phyloP scores from a whole-genome alignment of 2,797 vertebrate genomes.

The Protosalanx chinensis region DNA sequence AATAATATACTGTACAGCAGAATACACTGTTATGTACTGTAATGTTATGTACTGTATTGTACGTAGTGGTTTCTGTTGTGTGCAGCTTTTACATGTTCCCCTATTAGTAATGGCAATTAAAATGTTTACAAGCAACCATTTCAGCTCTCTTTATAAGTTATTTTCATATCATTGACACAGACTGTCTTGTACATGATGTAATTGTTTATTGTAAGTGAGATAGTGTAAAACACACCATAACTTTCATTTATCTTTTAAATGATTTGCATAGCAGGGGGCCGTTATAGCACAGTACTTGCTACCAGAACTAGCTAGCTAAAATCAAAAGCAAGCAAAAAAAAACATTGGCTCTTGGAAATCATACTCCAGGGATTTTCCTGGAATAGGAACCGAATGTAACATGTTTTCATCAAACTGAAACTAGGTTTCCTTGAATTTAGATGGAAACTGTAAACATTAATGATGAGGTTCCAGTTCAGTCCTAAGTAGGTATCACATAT shows the following conservation, averaged over 20 bases:
- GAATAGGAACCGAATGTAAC: not conserved
- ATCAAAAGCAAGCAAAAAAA: not conserved
- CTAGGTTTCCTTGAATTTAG: no score
- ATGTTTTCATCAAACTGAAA: not conserved
- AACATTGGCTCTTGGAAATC: not conserved
- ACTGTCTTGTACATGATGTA: not conserved
- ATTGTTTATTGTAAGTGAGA: not conserved
- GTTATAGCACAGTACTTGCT: not conserved
- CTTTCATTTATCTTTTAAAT: not conserved
- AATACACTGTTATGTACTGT: not conserved
- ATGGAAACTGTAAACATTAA: no score
- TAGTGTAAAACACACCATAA: not conserved
- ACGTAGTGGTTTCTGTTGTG: not conserved
- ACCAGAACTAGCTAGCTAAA: not conserved
- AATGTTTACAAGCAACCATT: conserved; percentile 10
- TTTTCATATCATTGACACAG: not conserved
- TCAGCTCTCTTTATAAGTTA: not conserved
- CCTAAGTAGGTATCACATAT: not conserved
- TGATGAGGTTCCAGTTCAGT: not conserved
- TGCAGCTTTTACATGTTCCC: not conserved
- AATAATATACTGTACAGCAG: not conserved
- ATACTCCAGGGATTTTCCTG: not conserved
- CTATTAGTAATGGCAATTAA: not conserved
- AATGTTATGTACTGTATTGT: not conserved
- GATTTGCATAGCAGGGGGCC: not conserved